Evolutionary conservation across 2,888 invertebrate species (phyloP).

Genomic region (Dicyrtomina minuta): DNA sequence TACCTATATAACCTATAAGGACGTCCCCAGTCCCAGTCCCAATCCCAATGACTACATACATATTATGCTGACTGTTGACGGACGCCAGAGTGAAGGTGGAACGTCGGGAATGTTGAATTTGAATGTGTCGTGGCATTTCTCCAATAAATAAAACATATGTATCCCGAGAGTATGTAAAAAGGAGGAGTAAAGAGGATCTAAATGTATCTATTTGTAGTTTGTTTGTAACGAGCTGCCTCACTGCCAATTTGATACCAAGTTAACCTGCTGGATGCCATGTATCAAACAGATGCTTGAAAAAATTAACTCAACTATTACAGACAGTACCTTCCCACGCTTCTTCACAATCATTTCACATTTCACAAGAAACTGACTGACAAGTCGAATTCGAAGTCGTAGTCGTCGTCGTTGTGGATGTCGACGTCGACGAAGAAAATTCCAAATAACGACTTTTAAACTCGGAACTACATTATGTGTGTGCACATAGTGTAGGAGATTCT

Average conservation of each 20-base stretch:
- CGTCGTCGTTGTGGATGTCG: no score
- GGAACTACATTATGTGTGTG: no score
- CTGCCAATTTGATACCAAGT: slow-evolving; percentile 37
- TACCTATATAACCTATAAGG: neutral
- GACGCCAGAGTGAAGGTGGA: neutral
- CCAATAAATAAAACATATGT: slow-evolving; percentile 41
- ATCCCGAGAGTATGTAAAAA: no score
- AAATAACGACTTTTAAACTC: no score
- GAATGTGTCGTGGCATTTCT: slow-evolving; percentile 25
- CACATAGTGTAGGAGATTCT: no score
- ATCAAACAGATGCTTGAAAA: slow-evolving; percentile 28
- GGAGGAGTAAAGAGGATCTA: slow-evolving; percentile 24
- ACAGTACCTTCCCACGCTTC: slow-evolving; percentile 1
- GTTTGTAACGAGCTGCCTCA: slow-evolving; percentile 37
- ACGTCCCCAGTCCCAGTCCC: neutral
- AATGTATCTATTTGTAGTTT: slow-evolving; percentile 40
- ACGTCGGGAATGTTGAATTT: neutral
- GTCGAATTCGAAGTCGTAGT: no score
- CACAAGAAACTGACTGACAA: no score
- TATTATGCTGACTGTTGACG: neutral
- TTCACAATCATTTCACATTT: no score
- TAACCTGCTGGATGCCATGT: slow-evolving; percentile 30
- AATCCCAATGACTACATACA: neutral
- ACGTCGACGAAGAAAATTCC: no score
- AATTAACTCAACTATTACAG: slow-evolving; percentile 12